phyloP scores from a whole-genome alignment of 2,888 invertebrate species.

The Galeruca laticollis region DNA sequence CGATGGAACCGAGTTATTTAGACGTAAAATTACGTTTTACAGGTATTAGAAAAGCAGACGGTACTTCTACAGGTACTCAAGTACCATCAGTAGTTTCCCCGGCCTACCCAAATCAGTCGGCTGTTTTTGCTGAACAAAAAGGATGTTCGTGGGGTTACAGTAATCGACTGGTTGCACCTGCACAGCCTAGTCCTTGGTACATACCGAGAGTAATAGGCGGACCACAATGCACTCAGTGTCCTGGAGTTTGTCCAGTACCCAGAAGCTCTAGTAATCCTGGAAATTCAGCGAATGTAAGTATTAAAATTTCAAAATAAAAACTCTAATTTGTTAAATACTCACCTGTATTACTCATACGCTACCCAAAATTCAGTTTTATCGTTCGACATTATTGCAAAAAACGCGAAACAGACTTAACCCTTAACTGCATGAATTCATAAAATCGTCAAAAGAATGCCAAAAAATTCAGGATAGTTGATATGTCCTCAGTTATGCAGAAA shows the following conservation, averaged over 20 bases:
- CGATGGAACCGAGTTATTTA: too few species aligned
- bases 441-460: too few species aligned
- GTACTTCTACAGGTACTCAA: slow-evolving; percentile 57
- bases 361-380: too few species aligned
- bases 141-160: slow-evolving; percentile 68
- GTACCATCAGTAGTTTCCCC: slow-evolving; percentile 55
- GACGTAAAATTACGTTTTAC: slow-evolving; percentile 26
- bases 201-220: slow-evolving; percentile 59
- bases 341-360: too few species aligned
- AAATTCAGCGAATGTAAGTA: slow-evolving; percentile 52
- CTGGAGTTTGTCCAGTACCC: slow-evolving; percentile 65
- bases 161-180: slow-evolving; percentile 60
- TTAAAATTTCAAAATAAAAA: neutral
- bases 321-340: too few species aligned
- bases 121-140: slow-evolving; percentile 68
- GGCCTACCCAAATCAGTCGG: slow-evolving; percentile 64
- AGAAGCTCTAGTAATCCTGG: slow-evolving; percentile 65
- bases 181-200: slow-evolving; percentile 62
- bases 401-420: too few species aligned
- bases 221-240: slow-evolving; percentile 65
- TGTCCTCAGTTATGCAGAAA: too few species aligned
- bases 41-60: slow-evolving; percentile 64
- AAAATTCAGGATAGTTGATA: too few species aligned
- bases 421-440: too few species aligned
- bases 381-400: too few species aligned